Base-by-base conservation (phyloP, 2,113 vertebrate species). In the Narcine bancroftii region DNA sequence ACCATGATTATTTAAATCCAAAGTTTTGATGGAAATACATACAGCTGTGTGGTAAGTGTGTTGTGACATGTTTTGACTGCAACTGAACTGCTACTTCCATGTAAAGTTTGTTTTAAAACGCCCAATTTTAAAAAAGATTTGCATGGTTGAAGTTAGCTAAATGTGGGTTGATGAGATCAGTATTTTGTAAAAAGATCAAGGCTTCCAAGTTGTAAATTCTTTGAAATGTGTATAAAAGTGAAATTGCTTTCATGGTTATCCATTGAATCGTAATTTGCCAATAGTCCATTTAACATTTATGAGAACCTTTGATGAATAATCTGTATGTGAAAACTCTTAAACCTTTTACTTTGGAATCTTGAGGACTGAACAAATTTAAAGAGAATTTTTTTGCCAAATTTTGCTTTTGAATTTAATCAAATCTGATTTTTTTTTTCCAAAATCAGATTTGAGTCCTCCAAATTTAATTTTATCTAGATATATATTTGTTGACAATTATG, bases 281-380 rank as follows among this genome's bases (percentile, higher is more conserved):
- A 91, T 39, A 53, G 39, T 69, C 89, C 42, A 91, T 91, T 87
- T 91, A 65, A 91, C 89, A 71, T 69, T 91, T 91, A 65, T 91
- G 89, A 91, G 89, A 91, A 47, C 65, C 89, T 47, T 91, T 91
- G 24, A 15, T 91, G 89, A 91, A 91, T 63, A 45, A 91, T 69
- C 89, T 91, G 89, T 71, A 91, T 91, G 89, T 71, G 63, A 45
- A 91, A 91, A 69, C n/a, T 39, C 42, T 39, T 45, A 45, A 66
- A 24, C 47, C 26, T 1, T 60, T 87, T 85, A 47, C 65, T 47
- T 47, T 47, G 6, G 42, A 65, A 33, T 87, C 63, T 65, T 89
- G 36, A 39, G 39, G 7, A 26, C n/a, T n/a, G 24, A 42, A 89
- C n/a, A 39, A 60, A 42, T 45, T 42, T 69, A 21, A 60, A 60